Evolutionary conservation across 2,888 invertebrate genomes (phyloP).

Genomic region (Sarcophaga variegata): DNA sequence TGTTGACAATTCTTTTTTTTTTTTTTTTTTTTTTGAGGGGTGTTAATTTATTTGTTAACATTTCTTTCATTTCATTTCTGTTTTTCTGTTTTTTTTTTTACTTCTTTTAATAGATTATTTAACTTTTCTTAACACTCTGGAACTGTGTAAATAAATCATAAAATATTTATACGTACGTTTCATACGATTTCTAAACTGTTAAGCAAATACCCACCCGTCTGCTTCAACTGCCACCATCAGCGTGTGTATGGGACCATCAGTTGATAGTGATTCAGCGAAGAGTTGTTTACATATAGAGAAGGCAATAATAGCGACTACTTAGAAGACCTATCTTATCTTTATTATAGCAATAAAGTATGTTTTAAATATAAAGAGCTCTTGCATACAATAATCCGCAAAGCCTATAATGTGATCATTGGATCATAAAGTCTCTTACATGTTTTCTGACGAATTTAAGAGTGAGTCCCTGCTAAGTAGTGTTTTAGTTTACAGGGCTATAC

Average conservation of each 20-base stretch:
- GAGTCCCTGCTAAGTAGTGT: no score
- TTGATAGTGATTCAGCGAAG: neutral
- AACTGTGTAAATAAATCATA: conserved; percentile 26
- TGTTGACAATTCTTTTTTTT: conserved; percentile 34
- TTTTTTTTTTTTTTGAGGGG: conserved; percentile 2
- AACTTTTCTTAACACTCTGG: conserved; percentile 2
- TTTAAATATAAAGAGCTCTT: neutral
- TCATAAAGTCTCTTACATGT: no score
- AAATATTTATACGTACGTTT: conserved; percentile 6
- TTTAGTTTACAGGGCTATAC: no score
- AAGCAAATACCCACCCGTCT: neutral
- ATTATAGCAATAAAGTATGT: neutral
- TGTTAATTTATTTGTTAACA: conserved; percentile 69
- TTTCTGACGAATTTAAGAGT: no score
- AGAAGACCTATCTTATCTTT: conserved; percentile 36
- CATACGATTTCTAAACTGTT: neutral
- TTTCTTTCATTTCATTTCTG: conserved; percentile 48
- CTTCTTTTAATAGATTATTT: conserved; percentile 41
- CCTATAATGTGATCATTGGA: no score
- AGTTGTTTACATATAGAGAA: neutral
- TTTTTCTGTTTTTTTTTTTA: conserved; percentile 24
- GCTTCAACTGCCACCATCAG: neutral
- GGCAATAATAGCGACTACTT: conserved; percentile 34
- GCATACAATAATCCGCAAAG: neutral
- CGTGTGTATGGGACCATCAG: neutral